Percentiles rank a stretch among this genome's conserved stretches.
Conservation (phyloP, 2,888 invertebrate species). For the Dasypolia templi region DNA sequence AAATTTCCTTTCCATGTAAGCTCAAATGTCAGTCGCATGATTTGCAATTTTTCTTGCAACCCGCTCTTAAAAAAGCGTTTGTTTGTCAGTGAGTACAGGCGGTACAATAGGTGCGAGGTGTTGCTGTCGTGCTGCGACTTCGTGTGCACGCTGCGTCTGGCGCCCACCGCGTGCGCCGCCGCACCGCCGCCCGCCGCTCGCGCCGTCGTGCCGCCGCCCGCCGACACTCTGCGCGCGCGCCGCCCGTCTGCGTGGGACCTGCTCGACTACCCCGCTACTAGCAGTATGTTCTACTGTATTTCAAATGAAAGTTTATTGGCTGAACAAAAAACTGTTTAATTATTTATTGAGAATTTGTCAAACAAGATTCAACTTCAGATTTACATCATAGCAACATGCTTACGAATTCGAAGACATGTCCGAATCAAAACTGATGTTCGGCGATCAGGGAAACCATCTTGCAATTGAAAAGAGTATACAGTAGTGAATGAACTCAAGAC, state of each 20-base stretch:
- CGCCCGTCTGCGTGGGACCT: slow-evolving; percentile 84
- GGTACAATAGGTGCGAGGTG: slow-evolving; percentile 80
- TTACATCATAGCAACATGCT: not conserved
- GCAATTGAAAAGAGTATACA: not conserved
- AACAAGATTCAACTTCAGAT: not conserved
- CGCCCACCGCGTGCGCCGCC: slow-evolving; percentile 42
- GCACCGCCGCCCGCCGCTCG: slow-evolving; percentile 80
- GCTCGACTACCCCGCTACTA: slow-evolving; percentile 68
- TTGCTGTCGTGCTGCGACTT: slow-evolving; percentile 90
- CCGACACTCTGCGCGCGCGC: slow-evolving; percentile 79
- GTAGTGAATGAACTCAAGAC: not conserved
- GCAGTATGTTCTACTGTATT: slow-evolving; percentile 35
- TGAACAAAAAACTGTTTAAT: not conserved
- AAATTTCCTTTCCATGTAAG: not conserved
- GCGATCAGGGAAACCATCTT: not conserved
- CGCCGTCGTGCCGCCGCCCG: slow-evolving; percentile 79
- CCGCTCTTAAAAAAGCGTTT: no score
- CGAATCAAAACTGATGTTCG: not conserved
- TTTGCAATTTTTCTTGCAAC: not conserved
- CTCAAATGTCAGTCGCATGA: not conserved
- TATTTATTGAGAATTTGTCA: not conserved
- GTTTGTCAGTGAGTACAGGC: slow-evolving; percentile 75
- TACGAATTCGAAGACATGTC: not conserved
- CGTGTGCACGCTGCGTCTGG: slow-evolving; percentile 83
- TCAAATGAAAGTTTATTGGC: no score